Base-by-base conservation (phyloP, 1,140 invertebrate species). In the Orussus abietinus region DNA sequence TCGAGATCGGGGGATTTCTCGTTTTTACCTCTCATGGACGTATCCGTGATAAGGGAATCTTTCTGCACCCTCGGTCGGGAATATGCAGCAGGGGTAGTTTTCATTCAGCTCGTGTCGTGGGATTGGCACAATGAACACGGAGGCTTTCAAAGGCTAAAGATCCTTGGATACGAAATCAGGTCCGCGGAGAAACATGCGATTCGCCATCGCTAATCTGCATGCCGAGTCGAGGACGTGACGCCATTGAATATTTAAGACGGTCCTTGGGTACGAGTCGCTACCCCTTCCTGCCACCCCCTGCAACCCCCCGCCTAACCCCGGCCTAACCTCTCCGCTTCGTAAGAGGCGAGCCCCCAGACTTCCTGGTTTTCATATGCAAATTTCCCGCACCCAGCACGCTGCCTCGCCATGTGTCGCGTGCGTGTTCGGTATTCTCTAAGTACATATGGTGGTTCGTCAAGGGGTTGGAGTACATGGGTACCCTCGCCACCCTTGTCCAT, bases 341-440 rank as follows among this genome's bases (percentile, higher is more conserved):
- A 66, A 66, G 62, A 66, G 57, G 55, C 57, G 50, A 60, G 57
- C 57, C 57, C 60, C 60, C 52, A 66, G 59, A 66, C 63, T 62
- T 55, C 54, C 58, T 59, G 65, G 62, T 69, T 68, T 68, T 71
- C 65, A 69, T 61, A 71, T 71, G 68, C 62, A 71, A 71, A 71
- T 69, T 52, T 29, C 42, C 36, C 45, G 22, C 15, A 52, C 48
- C 51, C 47, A 53, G 42, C 45, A 43, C 49, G 45, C 51, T 55
- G 49, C 50, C 46, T 55, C 44, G 40, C 50, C 52, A 60, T 51
- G 51, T 57, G 55, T 45, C 22, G 51, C 51, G 49, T 55, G 52
- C 53, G 49, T 52, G 53, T 52, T 45, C n/a, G n/a, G n/a, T n/a
- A n/a, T n/a, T n/a, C n/a, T n/a, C n/a, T n/a, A n/a, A n/a, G n/a